Percentiles rank a stretch among this genome's conserved stretches.
Evolutionary conservation across 2,888 invertebrate genomes (phyloP).

Genomic region (Lypha dubia): DNA sequence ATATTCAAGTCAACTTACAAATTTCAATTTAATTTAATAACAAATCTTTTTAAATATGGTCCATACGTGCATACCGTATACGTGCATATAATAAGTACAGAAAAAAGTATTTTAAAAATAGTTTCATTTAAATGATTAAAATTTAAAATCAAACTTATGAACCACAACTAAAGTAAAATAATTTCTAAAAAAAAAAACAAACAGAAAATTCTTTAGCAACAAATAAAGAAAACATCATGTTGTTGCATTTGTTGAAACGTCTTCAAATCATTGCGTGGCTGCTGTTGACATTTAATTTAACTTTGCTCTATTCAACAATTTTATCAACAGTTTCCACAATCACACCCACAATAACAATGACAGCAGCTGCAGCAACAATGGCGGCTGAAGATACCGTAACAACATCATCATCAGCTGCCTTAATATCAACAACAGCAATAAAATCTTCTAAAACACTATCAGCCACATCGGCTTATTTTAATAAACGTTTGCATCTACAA

Average conservation of each 20-base stretch:
- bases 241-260: constrained; percentile 59
- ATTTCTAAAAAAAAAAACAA: neutral
- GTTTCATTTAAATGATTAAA: too few relatives aligned
- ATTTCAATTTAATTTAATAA: constrained; percentile 37
- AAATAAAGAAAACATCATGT: constrained; percentile 47
- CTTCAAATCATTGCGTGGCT: constrained; percentile 55
- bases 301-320: constrained; percentile 51
- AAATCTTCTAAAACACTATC: neutral
- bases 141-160: constrained; percentile 3
- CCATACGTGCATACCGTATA: neutral
- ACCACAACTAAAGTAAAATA: neutral
- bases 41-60: neutral
- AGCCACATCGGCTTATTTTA: constrained; percentile 14
- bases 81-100: too few relatives aligned
- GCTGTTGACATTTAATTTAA: constrained; percentile 64
- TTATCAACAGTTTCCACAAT: constrained; percentile 38
- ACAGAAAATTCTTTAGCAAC: constrained; percentile 6
- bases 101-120: constrained; percentile 1
- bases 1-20: constrained; percentile 21
- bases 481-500: constrained; percentile 57
- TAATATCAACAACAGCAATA: constrained; percentile 31
- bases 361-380: constrained; percentile 3
- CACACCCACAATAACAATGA: constrained; percentile 15
- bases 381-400: constrained; percentile 1
- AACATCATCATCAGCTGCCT: constrained; percentile 32